Conservation (phyloP, 2,888 invertebrate species). For the Unio pictorum region DNA sequence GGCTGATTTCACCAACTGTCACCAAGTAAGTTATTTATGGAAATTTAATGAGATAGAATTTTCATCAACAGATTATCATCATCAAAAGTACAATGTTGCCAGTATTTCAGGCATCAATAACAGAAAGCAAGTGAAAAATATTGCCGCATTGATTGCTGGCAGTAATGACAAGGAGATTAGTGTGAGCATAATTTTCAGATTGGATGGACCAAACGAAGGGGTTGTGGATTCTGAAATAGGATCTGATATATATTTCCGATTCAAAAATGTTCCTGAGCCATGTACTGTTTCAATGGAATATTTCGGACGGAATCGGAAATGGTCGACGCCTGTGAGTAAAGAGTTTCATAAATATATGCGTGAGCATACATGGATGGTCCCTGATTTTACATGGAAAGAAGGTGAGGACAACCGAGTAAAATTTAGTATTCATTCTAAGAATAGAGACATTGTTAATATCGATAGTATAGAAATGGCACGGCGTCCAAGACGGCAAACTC, state of each 20-base stretch:
- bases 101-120: background rate
- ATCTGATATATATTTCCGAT: conserved; percentile 16
- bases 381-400: conserved; percentile 44
- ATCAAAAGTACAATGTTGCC: no score
- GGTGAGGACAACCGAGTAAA: conserved; percentile 26
- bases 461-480: no score
- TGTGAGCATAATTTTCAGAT: conserved; percentile 18
- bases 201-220: conserved; percentile 36
- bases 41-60: conserved; percentile 20
- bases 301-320: conserved; percentile 16
- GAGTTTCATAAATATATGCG: conserved; percentile 10
- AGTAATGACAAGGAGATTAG: conserved; percentile 4
- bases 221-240: conserved; percentile 49
- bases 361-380: conserved; percentile 23
- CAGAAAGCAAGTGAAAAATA: background rate
- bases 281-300: conserved; percentile 23
- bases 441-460: no score
- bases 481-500: no score
- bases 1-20: conserved; percentile 32
- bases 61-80: no score
- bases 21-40: conserved; percentile 31
- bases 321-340: conserved; percentile 12
- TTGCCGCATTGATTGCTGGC: background rate
- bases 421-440: no score
- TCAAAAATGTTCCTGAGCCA: background rate